Evolutionary conservation across 2,113 vertebrate species (phyloP).

Genomic region (Uropsilus gracilis): DNA sequence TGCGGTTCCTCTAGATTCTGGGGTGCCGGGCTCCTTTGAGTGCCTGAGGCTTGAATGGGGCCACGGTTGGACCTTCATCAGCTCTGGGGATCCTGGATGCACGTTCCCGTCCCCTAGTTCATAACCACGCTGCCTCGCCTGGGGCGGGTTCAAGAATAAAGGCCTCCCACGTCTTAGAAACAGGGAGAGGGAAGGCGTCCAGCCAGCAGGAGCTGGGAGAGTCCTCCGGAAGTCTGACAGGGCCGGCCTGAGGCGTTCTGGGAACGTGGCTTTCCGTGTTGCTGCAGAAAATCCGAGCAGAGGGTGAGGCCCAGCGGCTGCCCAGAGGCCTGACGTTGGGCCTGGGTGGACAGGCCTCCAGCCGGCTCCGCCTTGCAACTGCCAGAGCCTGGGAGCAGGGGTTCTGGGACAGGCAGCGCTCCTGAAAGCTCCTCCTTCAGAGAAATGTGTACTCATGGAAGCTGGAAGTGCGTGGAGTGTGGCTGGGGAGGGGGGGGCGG

Average conservation of each 20-base stretch:
- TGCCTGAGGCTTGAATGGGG: background rate
- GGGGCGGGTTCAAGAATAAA: background rate
- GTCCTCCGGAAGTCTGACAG: no score
- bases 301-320: background rate
- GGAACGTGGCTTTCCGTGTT: background rate
- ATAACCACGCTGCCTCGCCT: background rate
- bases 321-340: no score
- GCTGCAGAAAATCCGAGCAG: background rate
- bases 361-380: background rate
- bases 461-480: accelerated
- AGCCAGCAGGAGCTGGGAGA: background rate
- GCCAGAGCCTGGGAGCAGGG: no score
- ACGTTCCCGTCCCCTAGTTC: accelerated
- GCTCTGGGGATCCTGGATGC: background rate
- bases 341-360: background rate
- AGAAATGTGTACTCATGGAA: background rate
- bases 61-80: background rate
- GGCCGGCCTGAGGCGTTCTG: no score
- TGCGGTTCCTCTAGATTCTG: accelerated
- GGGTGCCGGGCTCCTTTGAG: background rate
- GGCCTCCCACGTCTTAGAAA: background rate
- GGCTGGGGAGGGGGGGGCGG: background rate
- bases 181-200: background rate
- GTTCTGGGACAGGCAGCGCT: background rate
- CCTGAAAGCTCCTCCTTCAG: background rate